Evolutionary conservation across 2,888 invertebrate genomes (phyloP).

Genomic region (Lasioglossum leucozonium): DNA sequence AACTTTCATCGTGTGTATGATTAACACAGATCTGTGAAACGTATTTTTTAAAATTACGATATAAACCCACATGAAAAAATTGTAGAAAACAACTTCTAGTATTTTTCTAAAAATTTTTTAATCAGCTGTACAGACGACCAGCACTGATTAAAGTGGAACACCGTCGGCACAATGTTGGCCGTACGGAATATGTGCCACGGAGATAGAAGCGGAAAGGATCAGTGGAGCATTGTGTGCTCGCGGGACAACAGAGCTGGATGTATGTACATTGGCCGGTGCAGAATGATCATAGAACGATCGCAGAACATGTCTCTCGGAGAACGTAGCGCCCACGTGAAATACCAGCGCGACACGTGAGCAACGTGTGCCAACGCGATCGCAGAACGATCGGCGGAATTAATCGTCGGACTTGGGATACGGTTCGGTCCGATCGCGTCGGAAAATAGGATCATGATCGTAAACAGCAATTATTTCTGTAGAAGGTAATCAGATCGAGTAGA

Average conservation of each 20-base stretch:
- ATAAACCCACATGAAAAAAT: no score
- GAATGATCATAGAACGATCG: slow-evolving; percentile 21
- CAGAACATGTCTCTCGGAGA: slow-evolving; percentile 40
- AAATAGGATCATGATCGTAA: slow-evolving; percentile 21
- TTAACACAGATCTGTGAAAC: no score
- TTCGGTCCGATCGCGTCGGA: slow-evolving; percentile 16
- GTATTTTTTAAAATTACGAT: no score
- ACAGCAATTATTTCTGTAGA: slow-evolving; percentile 17
- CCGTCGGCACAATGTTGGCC: not conserved
- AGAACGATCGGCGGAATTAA: slow-evolving; percentile 33
- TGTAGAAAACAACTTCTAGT: no score
- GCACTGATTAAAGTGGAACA: not conserved
- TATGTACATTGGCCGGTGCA: slow-evolving; percentile 9
- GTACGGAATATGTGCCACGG: not conserved
- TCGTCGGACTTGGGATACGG: slow-evolving; percentile 28
- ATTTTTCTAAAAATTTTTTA: no score
- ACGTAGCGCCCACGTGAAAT: slow-evolving; percentile 57
- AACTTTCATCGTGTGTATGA: no score
- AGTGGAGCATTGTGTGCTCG: not conserved
- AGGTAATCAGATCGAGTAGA: not conserved
- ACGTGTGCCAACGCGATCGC: slow-evolving; percentile 16
- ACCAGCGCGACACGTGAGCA: slow-evolving; percentile 56
- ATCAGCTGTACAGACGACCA: not conserved
- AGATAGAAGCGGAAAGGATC: slow-evolving; percentile 7
- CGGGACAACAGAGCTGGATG: slow-evolving; percentile 1